Evolutionary conservation across 1,140 invertebrate genomes (phyloP).

Genomic region (Zaprionus nigranus): DNA sequence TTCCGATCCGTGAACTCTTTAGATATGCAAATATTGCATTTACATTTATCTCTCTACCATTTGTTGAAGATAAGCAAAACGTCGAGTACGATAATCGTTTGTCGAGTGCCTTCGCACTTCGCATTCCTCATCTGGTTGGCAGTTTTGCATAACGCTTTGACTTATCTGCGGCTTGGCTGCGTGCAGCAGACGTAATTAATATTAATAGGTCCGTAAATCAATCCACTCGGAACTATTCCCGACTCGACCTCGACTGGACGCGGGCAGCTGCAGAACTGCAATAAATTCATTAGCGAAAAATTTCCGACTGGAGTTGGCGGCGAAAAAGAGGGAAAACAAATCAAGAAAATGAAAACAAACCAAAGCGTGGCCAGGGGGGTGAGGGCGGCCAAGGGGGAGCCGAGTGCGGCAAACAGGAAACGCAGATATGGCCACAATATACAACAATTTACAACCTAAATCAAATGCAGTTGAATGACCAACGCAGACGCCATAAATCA

Average conservation of each 20-base stretch:
- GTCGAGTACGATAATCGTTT: not conserved
- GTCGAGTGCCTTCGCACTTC: not conserved
- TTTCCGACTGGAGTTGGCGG: slow-evolving; percentile 6
- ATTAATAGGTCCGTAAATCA: slow-evolving; percentile 44
- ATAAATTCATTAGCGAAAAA: slow-evolving; percentile 79
- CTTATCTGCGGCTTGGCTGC: not conserved
- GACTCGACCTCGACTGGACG: not conserved
- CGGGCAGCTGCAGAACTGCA: slow-evolving; percentile 45
- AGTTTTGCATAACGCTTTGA: slow-evolving; percentile 22
- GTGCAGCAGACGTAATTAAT: slow-evolving; percentile 38
- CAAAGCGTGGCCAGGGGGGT: slow-evolving; percentile 6
- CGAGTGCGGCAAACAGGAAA: slow-evolving; percentile 57
- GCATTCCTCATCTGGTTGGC: not conserved
- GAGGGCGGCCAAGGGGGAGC: not conserved
- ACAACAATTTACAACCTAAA: slow-evolving; percentile 82
- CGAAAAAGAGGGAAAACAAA: slow-evolving; percentile 18
- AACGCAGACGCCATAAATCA: slow-evolving; percentile 81
- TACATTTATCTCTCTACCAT: not conserved
- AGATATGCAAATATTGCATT: not conserved
- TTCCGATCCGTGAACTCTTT: not conserved
- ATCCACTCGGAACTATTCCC: slow-evolving; percentile 32
- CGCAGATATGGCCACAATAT: slow-evolving; percentile 67
- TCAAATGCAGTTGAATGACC: slow-evolving; percentile 82
- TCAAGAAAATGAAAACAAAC: slow-evolving; percentile 36
- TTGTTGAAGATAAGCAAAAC: not conserved